Evolutionary conservation across 2,888 invertebrate genomes (phyloP), one percentile per base, ranked within the genome.

Genomic region (Melinaea marsaeus): DNA sequence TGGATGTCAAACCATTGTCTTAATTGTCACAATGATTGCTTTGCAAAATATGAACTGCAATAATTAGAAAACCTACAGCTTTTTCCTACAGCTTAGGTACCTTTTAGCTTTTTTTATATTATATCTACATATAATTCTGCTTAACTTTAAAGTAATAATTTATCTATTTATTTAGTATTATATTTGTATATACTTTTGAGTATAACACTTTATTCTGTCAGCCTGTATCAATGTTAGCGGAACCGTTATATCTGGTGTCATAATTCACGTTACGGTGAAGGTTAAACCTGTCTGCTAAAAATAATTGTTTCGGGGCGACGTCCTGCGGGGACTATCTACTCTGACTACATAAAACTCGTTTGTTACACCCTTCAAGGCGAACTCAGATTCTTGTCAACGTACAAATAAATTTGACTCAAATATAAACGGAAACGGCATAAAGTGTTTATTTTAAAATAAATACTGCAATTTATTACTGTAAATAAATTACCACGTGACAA

Each of bases 241-340:
- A 47, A 72, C 75, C 78, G 77, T 76, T 79, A 78, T 75, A 72
- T 73, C 74, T 72, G 73, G 71, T 72, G 72, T 76, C 78, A 80
- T 81, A 82, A 80, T 74, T 82, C 79, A 79, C 77, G 71, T 72
- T 71, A 73, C 72, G 74, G 73, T 74, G 74, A 71, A 73, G 69
- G 67, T 69, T 71, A 72, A 76, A 79, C 77, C 74, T 75, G 79
- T 79, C 66, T 56, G 72, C 73, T 76, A 77, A 79, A 80, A 79
- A 79, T 75, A 78, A 74, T 76, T 73, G 71, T 74, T 74, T 71
- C 68, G 68, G 66, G 71, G 61, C 74, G 69, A 70, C 65, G 69
- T 70, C 72, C 71, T 69, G 70, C 69, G 59, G 70, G 69, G 70
- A 63, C 67, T 67, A 60, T 66, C 63, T 63, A 47, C 62, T 34